These are phyloP conservation scores for Gambusia yucatana DNA, from an alignment of 2,797 vertebrate species.

Conservation along the genomic window DNA sequence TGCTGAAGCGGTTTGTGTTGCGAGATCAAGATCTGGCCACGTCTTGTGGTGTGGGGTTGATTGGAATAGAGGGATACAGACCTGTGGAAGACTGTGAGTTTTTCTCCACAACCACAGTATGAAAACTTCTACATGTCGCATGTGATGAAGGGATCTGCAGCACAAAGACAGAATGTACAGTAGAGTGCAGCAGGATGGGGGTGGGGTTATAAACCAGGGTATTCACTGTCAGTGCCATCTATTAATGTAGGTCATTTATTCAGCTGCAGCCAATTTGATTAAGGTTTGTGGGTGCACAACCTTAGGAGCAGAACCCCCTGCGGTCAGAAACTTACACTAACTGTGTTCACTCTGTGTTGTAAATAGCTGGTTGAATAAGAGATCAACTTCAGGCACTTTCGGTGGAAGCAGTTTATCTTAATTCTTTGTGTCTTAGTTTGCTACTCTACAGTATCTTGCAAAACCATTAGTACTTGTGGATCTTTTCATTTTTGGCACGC, in stretches of 20 bases:
- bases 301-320: conserved; percentile 55
- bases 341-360: conserved; percentile 15
- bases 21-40: conserved; percentile 49
- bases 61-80: conserved; percentile 75
- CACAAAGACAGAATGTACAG: conserved; percentile 62
- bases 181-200: conserved; percentile 65
- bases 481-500: background rate
- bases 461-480: background rate
- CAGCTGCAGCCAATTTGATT: conserved; percentile 80
- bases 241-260: conserved; percentile 84
- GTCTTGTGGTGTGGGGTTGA: conserved; percentile 67
- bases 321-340: conserved; percentile 31
- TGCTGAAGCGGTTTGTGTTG: conserved; percentile 61
- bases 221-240: conserved; percentile 77
- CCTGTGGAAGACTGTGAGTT: conserved; percentile 56
- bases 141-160: conserved; percentile 53
- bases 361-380: conserved; percentile 18
- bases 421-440: conserved; percentile 43
- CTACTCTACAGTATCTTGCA: background rate
- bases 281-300: conserved; percentile 66
- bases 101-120: conserved; percentile 56
- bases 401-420: conserved; percentile 49
- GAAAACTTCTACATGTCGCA: conserved; percentile 54
- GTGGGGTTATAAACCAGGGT: conserved; percentile 67
- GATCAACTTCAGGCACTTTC: conserved; percentile 43